Evolutionary conservation across 2,797 vertebrate species (phyloP).

Genomic region (Microctenopoma steveboyesi): DNA sequence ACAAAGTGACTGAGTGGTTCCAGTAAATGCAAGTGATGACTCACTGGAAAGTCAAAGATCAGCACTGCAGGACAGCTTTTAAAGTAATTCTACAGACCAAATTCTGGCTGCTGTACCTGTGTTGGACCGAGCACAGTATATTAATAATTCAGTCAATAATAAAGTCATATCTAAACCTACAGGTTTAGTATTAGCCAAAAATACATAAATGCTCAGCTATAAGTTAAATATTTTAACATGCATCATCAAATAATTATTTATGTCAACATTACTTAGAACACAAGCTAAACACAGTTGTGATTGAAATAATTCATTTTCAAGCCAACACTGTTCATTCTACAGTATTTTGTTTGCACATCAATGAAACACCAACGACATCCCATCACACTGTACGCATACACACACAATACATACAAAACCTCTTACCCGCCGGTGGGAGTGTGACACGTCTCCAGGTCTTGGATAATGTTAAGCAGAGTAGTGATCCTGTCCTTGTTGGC

Average conservation of each 20-base stretch:
- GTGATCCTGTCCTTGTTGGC: slow-evolving; percentile 95
- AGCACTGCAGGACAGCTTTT: slow-evolving; percentile 49
- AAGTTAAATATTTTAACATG: slow-evolving; percentile 1
- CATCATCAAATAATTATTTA: neutral
- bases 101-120: slow-evolving; percentile 40
- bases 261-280: no score
- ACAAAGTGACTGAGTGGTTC: slow-evolving; percentile 21
- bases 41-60: slow-evolving; percentile 43
- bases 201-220: neutral
- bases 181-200: slow-evolving; percentile 11
- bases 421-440: slow-evolving; percentile 90
- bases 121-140: slow-evolving; percentile 16
- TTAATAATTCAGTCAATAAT: slow-evolving; percentile 31
- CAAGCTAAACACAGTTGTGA: neutral
- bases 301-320: neutral
- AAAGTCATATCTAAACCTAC: slow-evolving; percentile 14
- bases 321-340: neutral
- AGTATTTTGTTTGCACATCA: neutral
- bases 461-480: slow-evolving; percentile 95
- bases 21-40: slow-evolving; percentile 42
- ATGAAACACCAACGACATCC: neutral
- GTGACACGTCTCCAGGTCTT: slow-evolving; percentile 93
- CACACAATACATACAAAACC: neutral
- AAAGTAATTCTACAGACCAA: slow-evolving; percentile 35
- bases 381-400: neutral